A percentile compares a stretch with the other conserved stretches of the same genome.
phyloP scores from a whole-genome alignment of 2,113 vertebrate species.

The Gorsachius goisagi region DNA sequence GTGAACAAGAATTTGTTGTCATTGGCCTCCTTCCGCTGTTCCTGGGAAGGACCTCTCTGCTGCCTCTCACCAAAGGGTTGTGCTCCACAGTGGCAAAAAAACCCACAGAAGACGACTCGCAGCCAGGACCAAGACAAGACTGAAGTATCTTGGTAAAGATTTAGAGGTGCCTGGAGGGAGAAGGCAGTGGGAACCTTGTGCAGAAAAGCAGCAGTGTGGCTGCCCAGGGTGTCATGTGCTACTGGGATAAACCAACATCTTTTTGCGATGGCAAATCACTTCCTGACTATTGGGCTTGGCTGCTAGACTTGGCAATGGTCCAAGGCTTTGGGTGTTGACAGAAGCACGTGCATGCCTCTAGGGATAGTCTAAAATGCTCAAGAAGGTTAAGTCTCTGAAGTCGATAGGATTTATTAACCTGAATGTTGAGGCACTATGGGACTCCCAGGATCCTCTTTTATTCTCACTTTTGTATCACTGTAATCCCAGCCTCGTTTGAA shows the following conservation, averaged over 20 bases:
- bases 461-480: background rate
- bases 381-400: background rate
- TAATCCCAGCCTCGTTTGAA: background rate
- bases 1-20: background rate
- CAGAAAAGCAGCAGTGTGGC: background rate
- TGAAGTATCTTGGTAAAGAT: background rate
- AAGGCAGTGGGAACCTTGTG: background rate
- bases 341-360: background rate
- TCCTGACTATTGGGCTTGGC: background rate
- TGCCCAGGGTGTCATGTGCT: background rate
- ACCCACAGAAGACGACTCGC: fast-evolving
- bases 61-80: background rate
- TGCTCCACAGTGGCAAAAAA: background rate
- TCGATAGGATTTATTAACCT: background rate
- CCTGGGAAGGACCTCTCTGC: constrained; percentile 11
- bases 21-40: background rate
- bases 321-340: background rate
- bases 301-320: background rate
- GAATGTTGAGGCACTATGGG: background rate
- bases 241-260: background rate
- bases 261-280: background rate
- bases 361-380: background rate
- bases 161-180: background rate
- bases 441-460: background rate
- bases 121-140: background rate